These are phyloP conservation scores for Nomada goodeniana DNA, from an alignment of 2,888 invertebrate species.

Conservation along the genomic window DNA sequence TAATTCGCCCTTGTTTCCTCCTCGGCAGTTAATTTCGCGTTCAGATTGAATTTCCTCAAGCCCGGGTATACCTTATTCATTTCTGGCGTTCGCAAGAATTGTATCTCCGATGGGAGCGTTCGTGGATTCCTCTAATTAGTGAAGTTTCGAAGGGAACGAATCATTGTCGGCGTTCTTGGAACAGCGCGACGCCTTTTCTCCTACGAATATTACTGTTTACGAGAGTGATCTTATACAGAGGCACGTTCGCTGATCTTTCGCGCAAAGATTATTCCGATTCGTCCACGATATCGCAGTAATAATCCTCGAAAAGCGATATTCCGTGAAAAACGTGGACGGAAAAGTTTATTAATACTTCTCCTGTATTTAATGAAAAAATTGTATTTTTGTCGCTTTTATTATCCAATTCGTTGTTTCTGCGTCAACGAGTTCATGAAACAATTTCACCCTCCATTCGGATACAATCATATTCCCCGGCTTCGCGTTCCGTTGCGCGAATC, in stretches of 20 bases:
- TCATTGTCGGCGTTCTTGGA: neutral
- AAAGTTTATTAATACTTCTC: neutral
- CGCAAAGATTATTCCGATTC: neutral
- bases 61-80: no score
- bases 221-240: neutral
- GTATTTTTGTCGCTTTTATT: neutral
- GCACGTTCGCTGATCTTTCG: no score
- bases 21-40: neutral
- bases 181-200: neutral
- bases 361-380: neutral
- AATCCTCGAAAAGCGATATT: neutral
- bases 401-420: neutral
- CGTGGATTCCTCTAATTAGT: conserved; percentile 14
- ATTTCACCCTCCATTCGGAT: neutral
- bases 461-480: neutral
- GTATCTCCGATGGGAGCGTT: neutral
- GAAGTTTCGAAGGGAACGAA: neutral
- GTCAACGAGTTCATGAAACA: neutral
- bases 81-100: no score
- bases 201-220: neutral
- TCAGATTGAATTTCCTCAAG: neutral
- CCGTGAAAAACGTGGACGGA: neutral
- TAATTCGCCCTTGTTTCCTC: neutral
- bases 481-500: neutral
- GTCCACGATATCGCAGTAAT: neutral